Percentiles rank a stretch among this genome's conserved stretches.
Evolutionary conservation across 2,888 invertebrate species (phyloP).

Genomic region (Epinotia ramella): DNA sequence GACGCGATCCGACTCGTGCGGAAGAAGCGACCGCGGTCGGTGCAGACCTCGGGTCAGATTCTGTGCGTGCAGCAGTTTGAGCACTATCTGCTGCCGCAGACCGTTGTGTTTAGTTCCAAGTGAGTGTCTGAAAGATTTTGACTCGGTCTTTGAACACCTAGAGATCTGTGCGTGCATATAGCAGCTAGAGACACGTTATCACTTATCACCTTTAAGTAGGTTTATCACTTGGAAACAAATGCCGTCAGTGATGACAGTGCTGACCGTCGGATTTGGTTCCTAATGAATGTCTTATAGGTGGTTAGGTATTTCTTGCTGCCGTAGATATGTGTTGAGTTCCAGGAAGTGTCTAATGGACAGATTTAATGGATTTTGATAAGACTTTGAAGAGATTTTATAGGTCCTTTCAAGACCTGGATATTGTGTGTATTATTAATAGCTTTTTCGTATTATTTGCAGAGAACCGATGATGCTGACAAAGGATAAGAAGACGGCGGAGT

Average conservation of each 20-base stretch:
- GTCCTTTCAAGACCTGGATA: slow-evolving; percentile 91
- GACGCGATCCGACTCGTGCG: slow-evolving; percentile 93
- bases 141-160: slow-evolving; percentile 91
- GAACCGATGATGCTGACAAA: slow-evolving; percentile 69
- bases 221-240: too few species aligned
- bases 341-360: slow-evolving; percentile 62
- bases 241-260: too few species aligned
- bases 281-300: too few species aligned
- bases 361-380: too few species aligned
- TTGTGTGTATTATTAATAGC: background rate
- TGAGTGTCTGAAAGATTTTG: slow-evolving; percentile 63
- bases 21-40: slow-evolving; percentile 90
- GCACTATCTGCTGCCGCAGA: slow-evolving; percentile 91
- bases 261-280: too few species aligned
- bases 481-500: slow-evolving; percentile 80
- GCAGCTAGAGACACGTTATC: slow-evolving; percentile 86
- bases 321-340: slow-evolving; percentile 87
- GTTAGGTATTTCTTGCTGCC: slow-evolving; percentile 88
- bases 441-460: slow-evolving; percentile 53
- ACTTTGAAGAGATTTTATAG: too few species aligned
- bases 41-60: slow-evolving; percentile 94
- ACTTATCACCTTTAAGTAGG: too few species aligned
- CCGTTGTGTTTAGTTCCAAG: slow-evolving; percentile 90
- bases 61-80: slow-evolving; percentile 93
- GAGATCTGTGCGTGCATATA: slow-evolving; percentile 83